Evolutionary conservation across 2,888 invertebrate species (phyloP).

Genomic region (Euclidia mi): DNA sequence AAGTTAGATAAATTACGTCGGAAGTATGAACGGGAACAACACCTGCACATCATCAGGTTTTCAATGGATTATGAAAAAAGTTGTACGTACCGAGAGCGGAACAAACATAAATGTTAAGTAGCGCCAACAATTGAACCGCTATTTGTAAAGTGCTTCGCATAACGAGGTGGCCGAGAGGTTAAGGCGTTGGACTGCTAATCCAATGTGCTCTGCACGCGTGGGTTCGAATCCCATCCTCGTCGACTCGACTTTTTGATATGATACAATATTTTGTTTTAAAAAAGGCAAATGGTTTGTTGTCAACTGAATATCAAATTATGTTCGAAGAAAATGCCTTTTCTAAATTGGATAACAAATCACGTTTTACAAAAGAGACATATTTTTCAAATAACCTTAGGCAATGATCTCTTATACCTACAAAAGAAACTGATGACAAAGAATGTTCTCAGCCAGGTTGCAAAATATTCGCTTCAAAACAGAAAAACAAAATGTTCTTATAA

Average conservation of each 20-base stretch:
- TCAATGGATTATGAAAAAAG: conserved; percentile 56
- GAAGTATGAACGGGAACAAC: conserved; percentile 45
- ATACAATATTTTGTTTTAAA: conserved; percentile 22
- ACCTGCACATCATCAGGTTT: conserved; percentile 56
- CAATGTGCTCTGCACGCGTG: conserved; percentile 95
- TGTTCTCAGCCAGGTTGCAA: no score
- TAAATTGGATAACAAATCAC: no score
- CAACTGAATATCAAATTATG: no score
- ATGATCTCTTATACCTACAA: no score
- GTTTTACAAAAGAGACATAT: no score
- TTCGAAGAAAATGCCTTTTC: no score
- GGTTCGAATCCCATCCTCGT: conserved; percentile 95
- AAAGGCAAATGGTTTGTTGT: no score
- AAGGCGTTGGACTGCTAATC: conserved; percentile 93
- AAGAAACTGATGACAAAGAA: no score
- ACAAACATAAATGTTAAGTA: conserved; percentile 5
- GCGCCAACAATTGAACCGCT: neutral
- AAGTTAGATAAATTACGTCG: conserved; percentile 52
- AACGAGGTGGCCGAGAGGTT: conserved; percentile 90
- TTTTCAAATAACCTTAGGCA: no score
- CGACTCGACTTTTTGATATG: conserved; percentile 77
- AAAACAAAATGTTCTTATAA: no score
- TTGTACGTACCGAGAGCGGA: conserved; percentile 15
- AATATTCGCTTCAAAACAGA: no score
- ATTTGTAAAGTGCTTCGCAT: conserved; percentile 10